These are phyloP conservation scores for Ceyx margarethae DNA, from an alignment of 2,113 vertebrate genomes.

Conservation along the genomic window DNA sequence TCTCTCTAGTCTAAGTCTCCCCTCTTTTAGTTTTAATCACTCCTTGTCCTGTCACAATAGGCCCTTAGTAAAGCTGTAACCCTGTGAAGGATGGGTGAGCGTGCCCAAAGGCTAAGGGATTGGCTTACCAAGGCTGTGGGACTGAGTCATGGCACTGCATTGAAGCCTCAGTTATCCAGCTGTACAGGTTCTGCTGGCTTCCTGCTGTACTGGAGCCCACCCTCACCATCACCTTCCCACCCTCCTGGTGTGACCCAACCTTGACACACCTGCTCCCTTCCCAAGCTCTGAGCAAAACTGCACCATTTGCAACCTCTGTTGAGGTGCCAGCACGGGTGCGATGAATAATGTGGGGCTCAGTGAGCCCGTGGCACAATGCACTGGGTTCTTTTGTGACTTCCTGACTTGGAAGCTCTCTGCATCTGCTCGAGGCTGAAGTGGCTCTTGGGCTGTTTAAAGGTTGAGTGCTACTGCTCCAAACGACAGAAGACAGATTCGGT, in stretches of 20 bases:
- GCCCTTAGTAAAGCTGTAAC: background rate
- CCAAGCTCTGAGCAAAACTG: accelerated
- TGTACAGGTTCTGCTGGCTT: background rate
- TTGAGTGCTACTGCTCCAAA: slow-evolving; percentile 64
- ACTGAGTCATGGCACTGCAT: accelerated
- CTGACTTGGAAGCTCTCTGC: slow-evolving; percentile 53
- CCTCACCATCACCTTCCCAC: background rate
- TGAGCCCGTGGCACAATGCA: background rate
- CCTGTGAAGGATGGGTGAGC: accelerated
- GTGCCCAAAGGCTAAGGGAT: accelerated
- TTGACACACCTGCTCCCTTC: background rate
- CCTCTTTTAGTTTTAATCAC: background rate
- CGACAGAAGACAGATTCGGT: slow-evolving; percentile 54
- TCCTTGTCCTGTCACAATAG: background rate
- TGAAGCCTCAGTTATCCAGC: background rate
- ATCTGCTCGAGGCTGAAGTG: slow-evolving; percentile 63
- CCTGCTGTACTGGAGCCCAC: background rate
- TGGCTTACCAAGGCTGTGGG: accelerated
- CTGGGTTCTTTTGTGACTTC: slow-evolving; percentile 44
- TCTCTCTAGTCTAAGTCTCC: background rate
- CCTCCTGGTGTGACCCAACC: background rate
- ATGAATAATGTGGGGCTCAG: background rate
- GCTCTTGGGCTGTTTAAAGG: slow-evolving; percentile 68
- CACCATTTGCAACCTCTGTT: accelerated
- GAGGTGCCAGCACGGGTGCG: background rate